Base-by-base conservation (phyloP, 1,140 invertebrate genomes). In the Habropoda laboriosa region DNA sequence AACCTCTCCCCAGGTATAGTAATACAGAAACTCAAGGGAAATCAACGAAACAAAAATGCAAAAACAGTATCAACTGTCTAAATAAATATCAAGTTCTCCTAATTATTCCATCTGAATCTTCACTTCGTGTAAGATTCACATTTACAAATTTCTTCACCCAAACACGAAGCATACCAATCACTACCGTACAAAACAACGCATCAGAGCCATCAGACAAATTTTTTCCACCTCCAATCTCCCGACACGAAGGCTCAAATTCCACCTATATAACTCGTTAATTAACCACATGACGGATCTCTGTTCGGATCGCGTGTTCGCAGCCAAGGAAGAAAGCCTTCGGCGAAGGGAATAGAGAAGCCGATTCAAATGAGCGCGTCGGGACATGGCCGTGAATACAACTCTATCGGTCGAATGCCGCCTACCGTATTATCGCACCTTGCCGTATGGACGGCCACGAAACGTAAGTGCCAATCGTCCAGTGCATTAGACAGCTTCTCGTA, bases 391-490 rank as follows among this genome's bases (percentile, higher is more conserved):
- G 66, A 71, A 42, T 78, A 71, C 66, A 60, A 78, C 75, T 78
- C 75, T 60, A 78, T 78, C 75, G 51, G 12, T 35, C 16, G 75
- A 42, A 61, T 18, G 13, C 75, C 75, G 75, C 75, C 75, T 79
- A 83, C 57, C 67, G 40, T 64, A 83, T 83, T 68, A 55, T 80
- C 63, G 78, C 64, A 57, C 27, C 71, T 76, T 40, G 49, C 35
- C 13, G 47, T 58, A 61, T 38, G 47, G 24, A 24, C 53, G 42
- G 57, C 27, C 24, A 51, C 61, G 51, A 83, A 73, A 84, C 51
- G 24, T 47, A 61, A 63, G 61, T 64, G 53, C 51, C 64, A 53
- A 74, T 79, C 53, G 51, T 40, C 35, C 70, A 27, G 47, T 84
- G 78, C 55, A 30, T 80, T 82, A 70, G 57, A 47, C 51, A 45